Evolutionary conservation across 1,140 invertebrate genomes (phyloP), one percentile per base, ranked within the genome.

Genomic region (Mizuhopecten yessoensis): DNA sequence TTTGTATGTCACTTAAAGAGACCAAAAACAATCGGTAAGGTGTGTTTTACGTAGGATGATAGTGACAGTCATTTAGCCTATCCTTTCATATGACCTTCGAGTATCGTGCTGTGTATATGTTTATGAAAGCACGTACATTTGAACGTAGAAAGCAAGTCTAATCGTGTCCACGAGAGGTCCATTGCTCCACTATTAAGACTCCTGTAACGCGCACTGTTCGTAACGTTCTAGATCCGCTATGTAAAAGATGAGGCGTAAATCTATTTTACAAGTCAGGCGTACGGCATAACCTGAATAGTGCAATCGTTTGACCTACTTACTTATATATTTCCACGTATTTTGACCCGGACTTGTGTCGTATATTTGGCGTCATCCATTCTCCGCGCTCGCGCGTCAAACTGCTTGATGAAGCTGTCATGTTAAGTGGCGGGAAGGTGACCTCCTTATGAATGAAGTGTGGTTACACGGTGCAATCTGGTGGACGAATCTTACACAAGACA

Each of bases 371-470:
- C 57, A 75, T 23, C n/a, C 57, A 29, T 75, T 29, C 57, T 75
- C 57, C 2, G 17, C 9, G 57, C 57, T 23, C 57, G 57, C 57
- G 57, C 57, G 57, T 75, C 57, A 75, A 75, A 75, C n/a, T 23
- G 57, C n/a, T 75, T 75, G 20, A 29, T 75, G 57, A 75, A 75
- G 57, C 57, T 75, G 57, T 75, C 57, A 75, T 75, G 23, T 75
- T 75, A 75, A 75, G 57, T 75, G 57, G 57, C n/a, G 57, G n/a
- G 57, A 75, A 75, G 57, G 57, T 75, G 57, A 75, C 57, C 57
- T 75, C 57, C 57, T 75, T 75, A 75, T 75, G 57, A 75, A 75
- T 75, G 57, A 75, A 75, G 57, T 75, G 57, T 75, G 57, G 57
- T 75, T 75, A 75, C 57, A 29, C 57, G 23, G 57, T 75, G 29